Evolutionary conservation across 2,888 invertebrate genomes (phyloP).

Genomic region (Lithophane leautieri): DNA sequence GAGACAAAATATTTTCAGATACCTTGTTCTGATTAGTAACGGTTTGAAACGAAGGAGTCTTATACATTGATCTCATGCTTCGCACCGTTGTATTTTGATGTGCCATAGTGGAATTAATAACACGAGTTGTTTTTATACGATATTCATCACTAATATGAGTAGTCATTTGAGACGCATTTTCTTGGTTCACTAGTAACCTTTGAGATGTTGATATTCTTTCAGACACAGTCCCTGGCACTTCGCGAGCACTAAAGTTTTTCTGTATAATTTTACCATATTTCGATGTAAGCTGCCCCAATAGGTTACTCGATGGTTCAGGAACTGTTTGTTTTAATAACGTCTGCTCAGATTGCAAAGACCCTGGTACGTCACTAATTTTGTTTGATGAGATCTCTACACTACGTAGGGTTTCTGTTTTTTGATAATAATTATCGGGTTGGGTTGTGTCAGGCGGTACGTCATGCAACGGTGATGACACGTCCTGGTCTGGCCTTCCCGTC

Average conservation of each 20-base stretch:
- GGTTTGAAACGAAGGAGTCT: background rate
- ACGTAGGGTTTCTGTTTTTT: slow-evolving; percentile 2
- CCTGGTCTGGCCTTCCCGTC: background rate
- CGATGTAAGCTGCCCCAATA: background rate
- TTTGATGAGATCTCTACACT: slow-evolving; percentile 4
- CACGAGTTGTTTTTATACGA: background rate
- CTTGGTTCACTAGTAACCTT: background rate
- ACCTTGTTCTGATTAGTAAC: background rate
- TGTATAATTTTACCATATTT: slow-evolving; percentile 9
- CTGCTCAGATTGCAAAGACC: background rate
- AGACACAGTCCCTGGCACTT: background rate
- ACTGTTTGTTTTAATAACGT: background rate
- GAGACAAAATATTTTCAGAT: background rate
- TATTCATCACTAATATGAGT: background rate
- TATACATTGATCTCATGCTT: background rate
- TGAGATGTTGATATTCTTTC: background rate
- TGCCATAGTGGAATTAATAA: background rate
- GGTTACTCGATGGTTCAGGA: background rate
- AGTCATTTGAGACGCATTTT: background rate
- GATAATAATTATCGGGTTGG: too few species aligned
- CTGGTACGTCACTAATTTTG: slow-evolving; percentile 7
- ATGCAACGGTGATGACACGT: background rate
- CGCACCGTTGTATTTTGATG: background rate
- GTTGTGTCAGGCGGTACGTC: background rate
- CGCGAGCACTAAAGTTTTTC: background rate